Evolutionary conservation across 2,888 invertebrate genomes (phyloP), one percentile per base, ranked within the genome.

Genomic region (Andrena camellia): DNA sequence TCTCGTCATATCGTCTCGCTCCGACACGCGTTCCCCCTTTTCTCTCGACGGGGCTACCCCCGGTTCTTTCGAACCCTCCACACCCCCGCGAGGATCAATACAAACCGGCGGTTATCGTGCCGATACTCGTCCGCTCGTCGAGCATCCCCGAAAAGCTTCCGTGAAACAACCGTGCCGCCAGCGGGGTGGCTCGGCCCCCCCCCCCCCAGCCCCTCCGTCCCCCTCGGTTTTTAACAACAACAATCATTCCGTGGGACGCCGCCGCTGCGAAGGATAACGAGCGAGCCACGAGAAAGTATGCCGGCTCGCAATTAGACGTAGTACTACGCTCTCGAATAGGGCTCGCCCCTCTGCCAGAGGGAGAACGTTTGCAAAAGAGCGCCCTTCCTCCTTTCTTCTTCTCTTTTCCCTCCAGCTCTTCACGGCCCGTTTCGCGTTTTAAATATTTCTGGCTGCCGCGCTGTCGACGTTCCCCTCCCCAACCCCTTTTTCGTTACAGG

Each of bases 71-170:
- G 81, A 79, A 78, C 79, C 78, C 86, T 80, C 54, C 70, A 86
- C 88, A 88, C 90, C 91, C 90, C 88, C 91, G 87, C 88, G 84
- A 92, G 92, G 93, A 93, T 93, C 93, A 92, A 93, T 93, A 93
- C 92, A 87, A 91, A 91, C 90, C 91, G 86, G 90, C 90, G 92
- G 92, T 93, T 93, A 93, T 93, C 93, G 92, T 92, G 90, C 92
- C 92, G 92, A 92, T 92, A 92, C 91, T 90, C 87, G 60, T 87
- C 77, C 71, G 84, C 80, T 81, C 86, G 83, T 83, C 85, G 80
- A 81, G 81, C 59, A 88, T 78, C 85, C 84, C 70, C 83, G 81
- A 86, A 83, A 88, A 84, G 82, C 83, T 83, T 76, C 83, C 68
- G 69, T 29, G 62, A 74, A 81, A 83, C 80, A 81, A 83, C 80